phyloP scores from a whole-genome alignment of 1,140 invertebrate species.

The Sitobion miscanthi region DNA sequence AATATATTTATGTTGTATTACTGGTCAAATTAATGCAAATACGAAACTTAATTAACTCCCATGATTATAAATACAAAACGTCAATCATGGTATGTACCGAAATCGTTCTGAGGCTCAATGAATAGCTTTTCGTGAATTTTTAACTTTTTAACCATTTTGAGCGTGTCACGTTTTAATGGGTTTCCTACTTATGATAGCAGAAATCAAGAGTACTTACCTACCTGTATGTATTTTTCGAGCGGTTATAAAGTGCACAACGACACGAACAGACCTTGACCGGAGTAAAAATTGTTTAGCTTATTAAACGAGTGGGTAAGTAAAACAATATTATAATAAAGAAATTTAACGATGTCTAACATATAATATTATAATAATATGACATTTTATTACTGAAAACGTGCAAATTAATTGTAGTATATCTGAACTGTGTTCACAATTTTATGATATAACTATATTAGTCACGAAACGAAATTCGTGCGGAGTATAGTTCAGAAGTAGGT shows the following conservation, averaged over 20 bases:
- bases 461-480: background rate
- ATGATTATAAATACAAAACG: background rate
- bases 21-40: background rate
- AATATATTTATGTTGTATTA: background rate
- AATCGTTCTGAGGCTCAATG: background rate
- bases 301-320: background rate
- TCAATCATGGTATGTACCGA: background rate
- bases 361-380: background rate
- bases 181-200: background rate
- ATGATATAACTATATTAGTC: background rate
- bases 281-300: background rate
- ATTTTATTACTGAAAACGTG: background rate
- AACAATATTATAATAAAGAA: background rate
- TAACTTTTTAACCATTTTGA: background rate
- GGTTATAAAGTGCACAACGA: background rate
- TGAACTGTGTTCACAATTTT: background rate
- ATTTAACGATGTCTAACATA: background rate
- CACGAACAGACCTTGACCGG: constrained; percentile 9
- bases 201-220: background rate
- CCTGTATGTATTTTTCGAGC: background rate
- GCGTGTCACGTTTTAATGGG: background rate
- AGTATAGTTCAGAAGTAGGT: background rate
- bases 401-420: background rate
- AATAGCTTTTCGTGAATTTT: background rate
- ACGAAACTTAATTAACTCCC: background rate